Evolutionary conservation across 2,888 invertebrate species (phyloP).

Genomic region (Zygaena filipendulae): DNA sequence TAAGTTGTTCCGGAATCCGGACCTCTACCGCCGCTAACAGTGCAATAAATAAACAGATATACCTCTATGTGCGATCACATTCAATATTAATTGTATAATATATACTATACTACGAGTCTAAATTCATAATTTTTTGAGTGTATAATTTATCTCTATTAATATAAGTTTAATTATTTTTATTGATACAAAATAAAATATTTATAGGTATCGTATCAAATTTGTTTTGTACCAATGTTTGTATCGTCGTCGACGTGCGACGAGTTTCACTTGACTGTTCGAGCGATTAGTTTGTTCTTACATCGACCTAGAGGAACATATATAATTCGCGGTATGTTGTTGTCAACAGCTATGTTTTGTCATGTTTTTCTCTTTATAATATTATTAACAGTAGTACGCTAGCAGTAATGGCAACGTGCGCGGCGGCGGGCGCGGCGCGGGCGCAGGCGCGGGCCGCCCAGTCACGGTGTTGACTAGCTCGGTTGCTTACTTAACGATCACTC

Average conservation of each 20-base stretch:
- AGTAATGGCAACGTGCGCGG: conserved; percentile 3
- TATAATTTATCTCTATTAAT: too few species aligned
- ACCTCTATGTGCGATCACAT: conserved; percentile 55
- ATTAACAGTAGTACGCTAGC: background rate
- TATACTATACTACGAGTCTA: background rate
- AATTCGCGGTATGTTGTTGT: conserved; percentile 19
- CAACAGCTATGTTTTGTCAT: conserved; percentile 4
- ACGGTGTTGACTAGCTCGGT: conserved; percentile 62
- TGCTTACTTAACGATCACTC: conserved; percentile 50
- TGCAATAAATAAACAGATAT: conserved; percentile 21
- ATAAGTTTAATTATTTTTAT: conserved; percentile 36
- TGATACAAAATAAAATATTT: conserved; percentile 35
- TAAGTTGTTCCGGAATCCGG: too few species aligned
- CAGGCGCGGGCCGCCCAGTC: too few species aligned
- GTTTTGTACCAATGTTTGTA: conserved; percentile 54
- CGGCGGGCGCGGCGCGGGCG: conserved; percentile 1
- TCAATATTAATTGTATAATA: too few species aligned
- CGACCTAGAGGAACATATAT: conserved; percentile 29
- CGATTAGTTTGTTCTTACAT: conserved; percentile 20
- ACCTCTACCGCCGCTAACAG: conserved; percentile 21
- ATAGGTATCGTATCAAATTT: too few species aligned
- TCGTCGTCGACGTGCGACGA: conserved; percentile 17
- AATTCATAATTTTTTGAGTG: too few species aligned
- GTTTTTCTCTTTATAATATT: too few species aligned
- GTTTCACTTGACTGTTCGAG: conserved; percentile 6